Conservation (phyloP, 1,140 invertebrate species). For the Hirudo medicinalis region DNA sequence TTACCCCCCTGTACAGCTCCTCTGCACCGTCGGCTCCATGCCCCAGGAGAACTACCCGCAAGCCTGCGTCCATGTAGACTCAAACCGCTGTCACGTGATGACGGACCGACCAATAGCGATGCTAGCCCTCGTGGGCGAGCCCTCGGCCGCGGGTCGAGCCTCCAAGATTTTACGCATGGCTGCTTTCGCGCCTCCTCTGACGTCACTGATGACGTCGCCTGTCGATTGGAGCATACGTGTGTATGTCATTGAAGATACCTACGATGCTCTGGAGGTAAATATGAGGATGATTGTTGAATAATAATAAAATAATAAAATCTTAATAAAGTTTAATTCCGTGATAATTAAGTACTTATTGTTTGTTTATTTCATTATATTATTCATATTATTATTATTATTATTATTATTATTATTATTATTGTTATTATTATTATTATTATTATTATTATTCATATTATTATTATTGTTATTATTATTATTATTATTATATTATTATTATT, state of each 20-base stretch:
- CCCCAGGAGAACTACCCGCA: not conserved
- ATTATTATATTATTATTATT: too few species aligned
- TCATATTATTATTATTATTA: too few species aligned
- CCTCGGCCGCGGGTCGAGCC: conserved; percentile 46
- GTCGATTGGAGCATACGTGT: conserved; percentile 67
- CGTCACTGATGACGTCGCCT: conserved; percentile 41
- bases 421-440: too few species aligned
- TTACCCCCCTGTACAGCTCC: not conserved
- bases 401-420: too few species aligned
- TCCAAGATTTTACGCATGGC: conserved; percentile 73
- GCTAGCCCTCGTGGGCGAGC: conserved; percentile 58
- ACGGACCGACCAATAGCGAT: conserved; percentile 72
- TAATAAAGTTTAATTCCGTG: too few species aligned
- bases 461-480: too few species aligned
- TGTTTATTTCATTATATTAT: too few species aligned
- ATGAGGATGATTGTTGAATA: not conserved
- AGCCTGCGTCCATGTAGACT: conserved; percentile 72
- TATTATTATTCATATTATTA: too few species aligned
- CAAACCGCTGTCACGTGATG: conserved; percentile 70
- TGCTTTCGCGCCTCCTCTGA: conserved; percentile 58
- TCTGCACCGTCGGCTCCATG: not conserved
- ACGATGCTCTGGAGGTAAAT: conserved; percentile 65
- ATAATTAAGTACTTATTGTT: too few species aligned
- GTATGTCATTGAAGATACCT: conserved; percentile 80
- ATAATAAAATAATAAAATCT: too few species aligned